These are phyloP conservation scores for Ophion costatus DNA, from an alignment of 2,888 invertebrate genomes.

Conservation along the genomic window DNA sequence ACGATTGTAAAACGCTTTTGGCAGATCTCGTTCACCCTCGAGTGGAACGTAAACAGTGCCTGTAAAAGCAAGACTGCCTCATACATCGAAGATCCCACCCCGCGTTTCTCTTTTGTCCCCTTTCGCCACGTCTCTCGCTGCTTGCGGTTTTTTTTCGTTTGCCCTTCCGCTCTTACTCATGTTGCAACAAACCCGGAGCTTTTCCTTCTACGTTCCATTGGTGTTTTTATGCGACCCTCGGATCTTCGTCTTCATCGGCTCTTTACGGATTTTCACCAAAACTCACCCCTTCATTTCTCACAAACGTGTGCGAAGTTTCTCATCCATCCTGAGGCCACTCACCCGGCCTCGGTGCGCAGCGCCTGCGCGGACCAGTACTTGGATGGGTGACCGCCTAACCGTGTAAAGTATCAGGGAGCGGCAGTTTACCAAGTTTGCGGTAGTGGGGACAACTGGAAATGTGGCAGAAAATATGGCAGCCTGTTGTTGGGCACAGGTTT, in stretches of 20 bases:
- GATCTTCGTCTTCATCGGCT: not conserved
- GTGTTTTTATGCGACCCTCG: not conserved
- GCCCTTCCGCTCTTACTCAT: not conserved
- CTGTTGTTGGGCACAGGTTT: too few species aligned
- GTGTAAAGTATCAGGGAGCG: too few species aligned
- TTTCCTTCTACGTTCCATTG: not conserved
- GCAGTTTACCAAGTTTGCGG: too few species aligned
- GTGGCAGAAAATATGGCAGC: too few species aligned
- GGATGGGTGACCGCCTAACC: too few species aligned
- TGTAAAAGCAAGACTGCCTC: conserved; percentile 1
- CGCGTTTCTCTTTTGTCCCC: not conserved
- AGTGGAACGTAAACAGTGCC: not conserved
- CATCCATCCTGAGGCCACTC: too few species aligned
- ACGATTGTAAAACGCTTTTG: conserved; percentile 5
- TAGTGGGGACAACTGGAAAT: too few species aligned
- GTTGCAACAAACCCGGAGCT: not conserved
- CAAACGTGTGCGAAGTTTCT: too few species aligned
- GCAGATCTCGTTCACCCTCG: not conserved
- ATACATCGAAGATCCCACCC: conserved; percentile 1
- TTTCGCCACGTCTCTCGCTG: not conserved
- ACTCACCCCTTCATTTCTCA: too few species aligned
- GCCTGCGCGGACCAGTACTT: too few species aligned
- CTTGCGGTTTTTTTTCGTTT: not conserved
- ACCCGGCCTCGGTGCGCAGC: too few species aligned
- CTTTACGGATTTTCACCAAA: too few species aligned